Base-by-base conservation (phyloP, 2,113 vertebrate species). In the Pleuronectes platessa region DNA sequence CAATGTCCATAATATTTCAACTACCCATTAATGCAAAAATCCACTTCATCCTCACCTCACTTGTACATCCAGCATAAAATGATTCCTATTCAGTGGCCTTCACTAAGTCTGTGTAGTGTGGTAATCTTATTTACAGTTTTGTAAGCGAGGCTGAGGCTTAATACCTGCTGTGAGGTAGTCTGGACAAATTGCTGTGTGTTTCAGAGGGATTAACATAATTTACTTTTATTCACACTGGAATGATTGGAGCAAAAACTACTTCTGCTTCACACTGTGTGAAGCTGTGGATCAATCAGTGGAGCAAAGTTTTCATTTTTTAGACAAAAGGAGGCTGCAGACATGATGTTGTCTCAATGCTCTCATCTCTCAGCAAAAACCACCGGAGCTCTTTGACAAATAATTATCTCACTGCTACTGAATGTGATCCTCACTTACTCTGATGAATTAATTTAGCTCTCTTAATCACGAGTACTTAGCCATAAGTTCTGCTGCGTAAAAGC, bases 81-180 rank as follows among this genome's bases (percentile, higher is more conserved):
- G 3, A 24, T 3, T 53, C 11, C 21, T 40, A 1, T 31, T 73
- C 13, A 11, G 31, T 31, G 6, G 31, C 7, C 31, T 7, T n/a
- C 40, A 20, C 60, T 49, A 20, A 68, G 24, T 42, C 14, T 2
- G 8, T 53, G 21, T 21, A 56, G 60, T 66, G 49, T 24, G 1
- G 7, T 68, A 23, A 62, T 68, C 45, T 71, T 74, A 66, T 49
- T n/a, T 53, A 24, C 62, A 26, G 40, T 69, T 75, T 67, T 69
- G 54, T 45, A 68, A 63, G 21, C 51, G 3, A 56, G 4, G 54
- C 61, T 47, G 18, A 9, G 24, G 68, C 11, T 76, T 84, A 79
- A 81, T 79, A 68, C 83, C 83, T 78, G 83, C 83, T 78, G 83
- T 53, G 83, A 83, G 26, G 49, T 68, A n/a, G 67, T 77, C 72